Percentiles rank a stretch among this genome's conserved stretches.
These are phyloP conservation scores for Stichopus horrens DNA, from an alignment of 53 echinoderm and acorn worm species.

Conservation along the genomic window DNA sequence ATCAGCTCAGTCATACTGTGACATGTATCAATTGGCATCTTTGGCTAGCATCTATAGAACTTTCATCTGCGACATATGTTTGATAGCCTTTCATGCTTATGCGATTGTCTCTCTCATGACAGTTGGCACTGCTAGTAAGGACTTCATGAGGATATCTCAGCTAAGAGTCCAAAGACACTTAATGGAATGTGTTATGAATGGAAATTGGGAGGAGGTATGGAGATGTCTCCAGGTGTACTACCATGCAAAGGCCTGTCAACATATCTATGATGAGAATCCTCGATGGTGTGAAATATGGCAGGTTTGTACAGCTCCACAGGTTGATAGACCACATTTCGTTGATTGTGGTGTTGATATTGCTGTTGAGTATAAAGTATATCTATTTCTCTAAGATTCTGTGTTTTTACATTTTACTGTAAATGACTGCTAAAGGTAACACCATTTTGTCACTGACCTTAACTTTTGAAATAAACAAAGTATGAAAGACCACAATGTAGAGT, in stretches of 20 bases:
- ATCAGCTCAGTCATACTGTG: too few species aligned
- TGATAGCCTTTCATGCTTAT: background rate
- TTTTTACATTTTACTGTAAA: too few species aligned
- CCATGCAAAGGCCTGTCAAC: slow-evolving; percentile 28
- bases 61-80: background rate
- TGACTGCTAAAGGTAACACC: too few species aligned
- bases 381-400: too few species aligned
- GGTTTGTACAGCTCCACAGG: background rate
- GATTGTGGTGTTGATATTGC: too few species aligned
- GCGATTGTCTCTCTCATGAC: background rate
- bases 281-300: slow-evolving; percentile 43
- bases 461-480: too few species aligned
- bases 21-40: too few species aligned
- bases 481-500: too few species aligned
- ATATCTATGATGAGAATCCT: background rate
- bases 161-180: slow-evolving; percentile 1
- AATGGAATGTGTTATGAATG: slow-evolving; percentile 21
- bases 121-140: background rate
- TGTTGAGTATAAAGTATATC: too few species aligned
- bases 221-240: slow-evolving; percentile 33
- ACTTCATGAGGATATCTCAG: background rate
- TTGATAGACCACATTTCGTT: too few species aligned
- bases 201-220: slow-evolving; percentile 35
- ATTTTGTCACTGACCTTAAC: too few species aligned
- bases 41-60: too few species aligned